Evolutionary conservation across 1,140 invertebrate genomes (phyloP), one percentile per base, ranked within the genome.

Genomic region (Drosophila tropicalis): DNA sequence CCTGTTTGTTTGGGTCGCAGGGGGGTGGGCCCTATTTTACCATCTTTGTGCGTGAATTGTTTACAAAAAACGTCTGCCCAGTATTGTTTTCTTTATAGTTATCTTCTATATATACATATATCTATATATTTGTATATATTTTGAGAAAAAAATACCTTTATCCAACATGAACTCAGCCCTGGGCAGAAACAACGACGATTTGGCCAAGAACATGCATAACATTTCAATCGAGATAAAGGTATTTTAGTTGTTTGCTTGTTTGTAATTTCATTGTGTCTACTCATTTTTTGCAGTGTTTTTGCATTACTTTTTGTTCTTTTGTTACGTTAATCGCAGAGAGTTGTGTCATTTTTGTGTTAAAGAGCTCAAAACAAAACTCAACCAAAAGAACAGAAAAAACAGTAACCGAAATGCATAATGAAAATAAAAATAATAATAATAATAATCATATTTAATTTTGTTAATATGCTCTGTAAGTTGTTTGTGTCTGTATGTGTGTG

Each of bases 51-150:
- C 90, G 90, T 91, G 90, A 91, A 91, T 91, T 91, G 90, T 91
- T 91, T 91, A 91, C 90, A 91, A 91, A 91, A 91, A 91, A 91
- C 90, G 90, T 91, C 90, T 91, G 90, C 90, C 90, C 90, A 91
- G 83, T 91, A 90, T 87, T 86, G 56, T 29, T 63, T 58, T 67
- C 76, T 29, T 29, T 79, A 85, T 75, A 86, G 83, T 81, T 56
- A 70, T 39, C 6, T 41, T 65, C 61, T 65, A 70, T 70, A 56
- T 77, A 78, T 80, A 85, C 72, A 84, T 72, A 72, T 79, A 22
- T 32, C 25, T 74, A 17, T 73, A 39, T 44, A 44, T 56, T 22
- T 60, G 22, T 67, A 10, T 62, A 17, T 15, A 65, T 67, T 66
- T 17, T 12, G 10, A 12, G n/a, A 17, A 25, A 79, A 29, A 79